These are phyloP conservation scores for Knipowitschia caucasica DNA, from an alignment of 2,797 vertebrate genomes.

Conservation along the genomic window DNA sequence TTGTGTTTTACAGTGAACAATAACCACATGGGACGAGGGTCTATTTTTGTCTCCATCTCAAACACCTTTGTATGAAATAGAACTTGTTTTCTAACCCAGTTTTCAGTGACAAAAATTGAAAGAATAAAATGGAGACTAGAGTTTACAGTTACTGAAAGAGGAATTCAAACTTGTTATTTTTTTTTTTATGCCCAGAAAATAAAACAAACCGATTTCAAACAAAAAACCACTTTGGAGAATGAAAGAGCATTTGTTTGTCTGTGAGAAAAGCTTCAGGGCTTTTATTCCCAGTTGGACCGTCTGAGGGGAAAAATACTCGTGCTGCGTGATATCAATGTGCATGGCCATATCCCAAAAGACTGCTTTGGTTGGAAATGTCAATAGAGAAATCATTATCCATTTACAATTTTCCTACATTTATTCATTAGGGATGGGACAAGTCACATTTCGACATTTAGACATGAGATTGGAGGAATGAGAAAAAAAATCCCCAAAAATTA, in stretches of 20 bases:
- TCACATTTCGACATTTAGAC: too few relatives aligned
- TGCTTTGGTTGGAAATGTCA: background rate
- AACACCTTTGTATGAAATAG: background rate
- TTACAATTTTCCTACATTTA: background rate
- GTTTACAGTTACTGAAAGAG: background rate
- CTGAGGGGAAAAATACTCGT: background rate
- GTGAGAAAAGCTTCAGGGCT: constrained; percentile 1
- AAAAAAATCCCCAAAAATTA: too few relatives aligned
- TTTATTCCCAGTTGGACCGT: constrained; percentile 1
- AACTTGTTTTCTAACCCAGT: background rate
- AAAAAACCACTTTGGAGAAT: background rate
- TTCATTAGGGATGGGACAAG: too few relatives aligned
- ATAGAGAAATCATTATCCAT: background rate
- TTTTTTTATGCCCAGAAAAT: background rate
- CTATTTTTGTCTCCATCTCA: constrained; percentile 20
- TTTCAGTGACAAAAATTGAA: background rate
- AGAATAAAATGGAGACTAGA: background rate
- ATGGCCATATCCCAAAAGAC: constrained; percentile 5
- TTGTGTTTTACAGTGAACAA: constrained; percentile 22
- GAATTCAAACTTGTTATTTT: background rate
- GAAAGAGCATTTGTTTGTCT: background rate
- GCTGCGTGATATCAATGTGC: background rate
- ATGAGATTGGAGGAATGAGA: too few relatives aligned
- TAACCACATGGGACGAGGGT: constrained; percentile 16
- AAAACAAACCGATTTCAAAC: too few relatives aligned